Base-by-base conservation (phyloP, 2,797 vertebrate genomes). In the Macrochelys suwanniensis region DNA sequence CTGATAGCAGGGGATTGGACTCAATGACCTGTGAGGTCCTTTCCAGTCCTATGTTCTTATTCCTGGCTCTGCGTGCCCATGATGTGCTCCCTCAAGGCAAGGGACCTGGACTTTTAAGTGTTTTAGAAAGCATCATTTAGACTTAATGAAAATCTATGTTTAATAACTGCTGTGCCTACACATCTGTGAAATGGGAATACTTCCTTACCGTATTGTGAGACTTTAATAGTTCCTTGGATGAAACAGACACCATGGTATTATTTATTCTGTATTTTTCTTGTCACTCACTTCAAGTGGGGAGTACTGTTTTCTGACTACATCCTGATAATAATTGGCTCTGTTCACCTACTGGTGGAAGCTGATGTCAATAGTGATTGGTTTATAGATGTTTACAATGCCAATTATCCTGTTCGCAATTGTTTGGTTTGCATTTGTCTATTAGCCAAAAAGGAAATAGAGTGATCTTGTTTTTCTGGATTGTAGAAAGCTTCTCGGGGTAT, bases 151-250 rank as follows among this genome's bases (percentile, higher is more conserved):
- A 10, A 17, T 65, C 25, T 82, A 68, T 50, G 15, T 1, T 1
- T 5, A 56, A 3, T 9, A 49, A 6, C 33, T n/a, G 47, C 68
- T 80, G 82, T 13, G 42, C 82, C 74, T 50, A 23, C 19, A 37
- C n/a, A 15, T 1, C 56, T 76, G 0, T 4, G 2, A 79, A 61
- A 71, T 0, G 2, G 33, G 13, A 17, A 65, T 33, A 1, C 13
- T 4, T 11, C 15, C 28, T 31, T 68, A 68, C 11, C 4, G 61
- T 1, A 28, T 68, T n/a, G 13, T 17, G n/a, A 11, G 31, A 2
- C 33, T 82, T 57, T 1, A 80, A 28, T 15, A 61, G 26, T 47
- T 8, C 25, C 28, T 76, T 1, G 6, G 56, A 25, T 49, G 57
- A 37, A 1, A 0, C 7, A 50, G 50, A 23, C 56, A n/a, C 50